These are phyloP conservation scores for Neofelis nebulosa DNA, from an alignment of 2,113 vertebrate species.

Conservation along the genomic window DNA sequence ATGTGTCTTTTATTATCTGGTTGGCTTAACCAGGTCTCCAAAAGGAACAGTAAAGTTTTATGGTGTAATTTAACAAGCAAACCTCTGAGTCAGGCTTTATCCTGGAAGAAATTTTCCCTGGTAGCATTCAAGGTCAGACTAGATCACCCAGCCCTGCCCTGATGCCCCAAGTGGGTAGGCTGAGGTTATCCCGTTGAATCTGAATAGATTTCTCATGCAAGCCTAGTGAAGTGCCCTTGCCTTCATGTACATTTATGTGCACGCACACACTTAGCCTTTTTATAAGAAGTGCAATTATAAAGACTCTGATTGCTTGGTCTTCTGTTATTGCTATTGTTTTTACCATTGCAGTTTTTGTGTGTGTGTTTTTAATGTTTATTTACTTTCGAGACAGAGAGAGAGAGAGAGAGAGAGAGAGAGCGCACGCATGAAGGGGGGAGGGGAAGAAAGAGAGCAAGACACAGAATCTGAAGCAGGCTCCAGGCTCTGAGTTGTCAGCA, in stretches of 20 bases:
- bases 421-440: no score
- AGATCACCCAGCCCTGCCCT: background rate
- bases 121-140: background rate
- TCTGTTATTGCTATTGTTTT: background rate
- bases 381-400: no score
- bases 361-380: no score
- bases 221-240: background rate
- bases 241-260: background rate
- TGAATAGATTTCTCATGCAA: background rate
- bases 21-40: slow-evolving; percentile 47
- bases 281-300: background rate
- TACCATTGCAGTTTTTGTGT: background rate
- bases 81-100: slow-evolving; percentile 1
- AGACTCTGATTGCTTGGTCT: background rate
- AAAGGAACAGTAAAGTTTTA: slow-evolving; percentile 50
- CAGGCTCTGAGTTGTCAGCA: no score
- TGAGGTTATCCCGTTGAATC: fast-evolving
- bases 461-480: no score
- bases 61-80: slow-evolving; percentile 18
- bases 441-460: no score
- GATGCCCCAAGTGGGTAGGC: background rate
- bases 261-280: background rate
- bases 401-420: no score
- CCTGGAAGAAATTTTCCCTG: background rate
- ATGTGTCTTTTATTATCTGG: slow-evolving; percentile 57